Percentiles rank a stretch among this genome's conserved stretches.
Conservation (phyloP, 1,140 invertebrate genomes). For the Drosophila varians region DNA sequence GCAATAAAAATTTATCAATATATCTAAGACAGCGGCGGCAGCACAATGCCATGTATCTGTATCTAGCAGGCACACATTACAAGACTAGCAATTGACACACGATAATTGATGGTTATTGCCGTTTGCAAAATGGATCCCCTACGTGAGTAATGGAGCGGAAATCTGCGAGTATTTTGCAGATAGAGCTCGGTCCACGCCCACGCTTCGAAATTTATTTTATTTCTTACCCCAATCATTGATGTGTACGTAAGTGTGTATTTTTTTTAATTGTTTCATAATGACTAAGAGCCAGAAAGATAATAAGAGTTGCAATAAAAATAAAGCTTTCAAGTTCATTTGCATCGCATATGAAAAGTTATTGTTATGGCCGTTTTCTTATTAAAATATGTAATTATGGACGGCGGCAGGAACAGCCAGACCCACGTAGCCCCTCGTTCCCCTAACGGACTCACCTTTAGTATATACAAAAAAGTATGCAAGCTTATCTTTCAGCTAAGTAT, state of each 20-base stretch:
- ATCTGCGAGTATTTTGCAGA: constrained; percentile 43
- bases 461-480: too few species aligned
- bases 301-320: constrained; percentile 3
- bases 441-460: constrained; percentile 9
- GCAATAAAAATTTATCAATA: constrained; percentile 39
- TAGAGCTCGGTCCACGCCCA: constrained; percentile 22
- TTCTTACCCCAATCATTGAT: too few species aligned
- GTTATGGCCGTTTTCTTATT: constrained; percentile 38
- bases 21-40: constrained; percentile 21
- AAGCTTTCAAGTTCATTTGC: constrained; percentile 61
- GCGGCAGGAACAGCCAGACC: not conserved
- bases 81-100: constrained; percentile 60
- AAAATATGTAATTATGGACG: constrained; percentile 26
- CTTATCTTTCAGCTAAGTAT: too few species aligned
- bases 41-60: constrained; percentile 48
- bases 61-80: constrained; percentile 56
- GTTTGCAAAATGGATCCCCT: constrained; percentile 35
- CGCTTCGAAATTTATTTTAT: constrained; percentile 8
- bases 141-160: constrained; percentile 47
- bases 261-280: constrained; percentile 48
- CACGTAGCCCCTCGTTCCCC: too few species aligned
- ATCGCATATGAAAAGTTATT: constrained; percentile 52
- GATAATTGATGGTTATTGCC: constrained; percentile 73
- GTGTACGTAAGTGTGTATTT: not conserved
- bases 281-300: constrained; percentile 42